A percentile compares a stretch with the other conserved stretches of the same genome.
Evolutionary conservation across 2,888 invertebrate species (phyloP).

Genomic region (Unio pictorum): DNA sequence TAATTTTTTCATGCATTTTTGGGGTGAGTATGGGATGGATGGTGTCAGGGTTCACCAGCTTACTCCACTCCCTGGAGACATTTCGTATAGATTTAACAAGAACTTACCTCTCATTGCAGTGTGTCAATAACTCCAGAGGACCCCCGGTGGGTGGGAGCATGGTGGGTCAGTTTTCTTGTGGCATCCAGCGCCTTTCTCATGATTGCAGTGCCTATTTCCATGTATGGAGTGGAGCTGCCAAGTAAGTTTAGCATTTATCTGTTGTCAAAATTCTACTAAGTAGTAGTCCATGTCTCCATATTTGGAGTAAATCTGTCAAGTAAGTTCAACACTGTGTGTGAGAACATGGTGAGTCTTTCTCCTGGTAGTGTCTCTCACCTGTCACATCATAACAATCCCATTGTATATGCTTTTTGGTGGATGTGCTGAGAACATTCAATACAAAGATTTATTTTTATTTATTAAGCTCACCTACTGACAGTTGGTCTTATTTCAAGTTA

Average conservation of each 20-base stretch:
- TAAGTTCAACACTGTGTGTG: neutral
- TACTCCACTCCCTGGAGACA: no score
- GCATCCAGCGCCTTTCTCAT: conserved; percentile 77
- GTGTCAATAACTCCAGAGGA: conserved; percentile 77
- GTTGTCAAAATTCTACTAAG: neutral
- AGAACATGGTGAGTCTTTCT: no score
- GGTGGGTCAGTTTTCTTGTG: conserved; percentile 85
- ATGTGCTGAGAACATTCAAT: no score
- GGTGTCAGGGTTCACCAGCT: no score
- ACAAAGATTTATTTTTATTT: no score
- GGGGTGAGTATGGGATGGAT: no score
- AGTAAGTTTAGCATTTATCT: conserved; percentile 39
- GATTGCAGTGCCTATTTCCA: conserved; percentile 78
- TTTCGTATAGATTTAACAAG: neutral
- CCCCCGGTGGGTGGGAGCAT: conserved; percentile 83
- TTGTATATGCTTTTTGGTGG: no score
- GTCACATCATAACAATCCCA: no score
- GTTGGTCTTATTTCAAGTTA: no score
- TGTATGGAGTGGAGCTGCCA: conserved; percentile 81
- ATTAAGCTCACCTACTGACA: no score
- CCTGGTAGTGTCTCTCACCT: no score
- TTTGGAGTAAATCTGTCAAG: neutral
- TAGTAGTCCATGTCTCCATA: neutral
- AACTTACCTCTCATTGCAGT: conserved; percentile 18
- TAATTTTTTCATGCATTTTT: neutral